Evolutionary conservation across 2,888 invertebrate genomes (phyloP).

Genomic region (Schizotus pectinicornis): DNA sequence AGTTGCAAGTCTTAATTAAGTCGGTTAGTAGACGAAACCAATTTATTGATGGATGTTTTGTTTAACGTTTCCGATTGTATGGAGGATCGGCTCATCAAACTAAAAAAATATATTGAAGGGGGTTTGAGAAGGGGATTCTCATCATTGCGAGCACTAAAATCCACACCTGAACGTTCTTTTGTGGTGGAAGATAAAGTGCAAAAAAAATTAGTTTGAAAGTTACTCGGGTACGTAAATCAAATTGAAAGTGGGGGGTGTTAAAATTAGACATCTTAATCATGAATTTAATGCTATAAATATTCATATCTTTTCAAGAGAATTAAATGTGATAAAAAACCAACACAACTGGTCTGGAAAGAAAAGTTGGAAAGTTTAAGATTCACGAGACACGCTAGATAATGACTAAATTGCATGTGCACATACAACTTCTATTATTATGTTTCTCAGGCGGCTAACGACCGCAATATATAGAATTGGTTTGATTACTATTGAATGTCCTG

Average conservation of each 20-base stretch:
- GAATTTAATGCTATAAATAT: conserved; percentile 34
- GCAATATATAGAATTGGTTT: conserved; percentile 29
- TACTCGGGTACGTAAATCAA: conserved; percentile 27
- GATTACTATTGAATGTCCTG: conserved; percentile 28
- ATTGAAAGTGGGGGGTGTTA: conserved; percentile 27
- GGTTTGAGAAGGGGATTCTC: too few species aligned
- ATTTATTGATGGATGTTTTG: too few species aligned
- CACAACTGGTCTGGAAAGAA: conserved; percentile 23
- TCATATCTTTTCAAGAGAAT: conserved; percentile 29
- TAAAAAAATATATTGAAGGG: too few species aligned
- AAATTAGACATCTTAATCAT: conserved; percentile 34
- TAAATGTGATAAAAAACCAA: conserved; percentile 25
- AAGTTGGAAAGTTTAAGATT: conserved; percentile 30
- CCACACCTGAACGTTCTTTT: conserved; percentile 25
- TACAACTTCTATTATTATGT: conserved; percentile 28
- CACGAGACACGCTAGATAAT: conserved; percentile 33
- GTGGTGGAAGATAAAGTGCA: conserved; percentile 19
- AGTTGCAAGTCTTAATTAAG: too few species aligned
- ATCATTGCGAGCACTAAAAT: not conserved
- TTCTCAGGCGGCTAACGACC: conserved; percentile 24
- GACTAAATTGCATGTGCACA: conserved; percentile 32
- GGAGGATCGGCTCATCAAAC: too few species aligned
- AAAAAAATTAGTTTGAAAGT: conserved; percentile 27
- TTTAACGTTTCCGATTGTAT: too few species aligned
- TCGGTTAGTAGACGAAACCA: too few species aligned